Base-by-base conservation (phyloP, 37 sponge, comb jelly and placozoan genomes). In the Mnemiopsis leidyi region DNA sequence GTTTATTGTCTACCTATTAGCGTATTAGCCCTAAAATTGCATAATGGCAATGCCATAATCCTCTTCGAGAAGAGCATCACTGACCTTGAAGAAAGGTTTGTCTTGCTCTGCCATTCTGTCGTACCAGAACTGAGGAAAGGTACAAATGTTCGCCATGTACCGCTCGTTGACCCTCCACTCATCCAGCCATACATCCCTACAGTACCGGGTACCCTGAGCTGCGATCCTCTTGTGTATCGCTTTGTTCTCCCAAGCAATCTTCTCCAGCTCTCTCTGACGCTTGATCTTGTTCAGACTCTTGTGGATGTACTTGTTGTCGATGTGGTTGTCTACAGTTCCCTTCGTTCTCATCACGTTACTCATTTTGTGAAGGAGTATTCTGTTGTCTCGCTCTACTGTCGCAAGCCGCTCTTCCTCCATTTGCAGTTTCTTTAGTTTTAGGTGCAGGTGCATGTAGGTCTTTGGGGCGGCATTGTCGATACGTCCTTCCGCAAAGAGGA, bases 401-500 rank as follows among this genome's bases (percentile, higher is more conserved):
- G 95, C 95, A 67, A 94, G 85, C 35, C 97, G 83, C 83, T 97
- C 97, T 92, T 95, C 96, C 93, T 96, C 96, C 93, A 96, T 94
- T 69, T 97, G 96, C 30, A 94, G 48, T 76, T 96, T 96, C 96
- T 97, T 98, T 85, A 95, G 69, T n/a, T 95, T 97, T 37, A 95
- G 40, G 39, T 94, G 97, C 24, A 94, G 79, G 69, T 98, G 96
- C 94, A 96, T 94, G 94, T 97, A 96, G 0, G 95, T 95, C 69
- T 93, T 69, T 28, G 99, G 97, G 32, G 97, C 93, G 28, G 94
- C 95, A 82, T 95, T 97, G 93, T 98, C 97, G 83, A 97, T 94
- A 39, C 97, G 93, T 38, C 97, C 93, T 67, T 94, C 93, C 0
- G 96, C 97, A 61, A 85, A 85, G 29, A 85, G 67, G 35, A 85